These are phyloP conservation scores for Pyrrhia umbra DNA, from an alignment of 2,888 invertebrate genomes.

Conservation along the genomic window DNA sequence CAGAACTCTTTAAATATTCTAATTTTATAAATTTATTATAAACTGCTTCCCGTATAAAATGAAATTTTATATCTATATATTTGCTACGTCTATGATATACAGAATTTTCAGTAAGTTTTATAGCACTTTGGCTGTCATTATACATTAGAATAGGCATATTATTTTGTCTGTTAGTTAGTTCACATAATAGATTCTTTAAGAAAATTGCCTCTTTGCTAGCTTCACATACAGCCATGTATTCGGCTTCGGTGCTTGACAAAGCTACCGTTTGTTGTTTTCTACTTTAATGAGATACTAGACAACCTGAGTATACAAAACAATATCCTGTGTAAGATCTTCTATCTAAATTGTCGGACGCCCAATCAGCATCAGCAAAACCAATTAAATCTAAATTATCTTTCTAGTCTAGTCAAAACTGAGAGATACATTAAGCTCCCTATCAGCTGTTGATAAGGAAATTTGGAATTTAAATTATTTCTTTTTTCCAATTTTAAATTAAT, in stretches of 20 bases:
- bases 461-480: conserved; percentile 18
- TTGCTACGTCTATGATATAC: too few relatives aligned
- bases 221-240: background rate
- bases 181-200: background rate
- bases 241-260: too few relatives aligned
- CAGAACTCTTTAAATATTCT: too few relatives aligned
- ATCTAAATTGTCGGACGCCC: background rate
- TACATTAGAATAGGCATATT: too few relatives aligned
- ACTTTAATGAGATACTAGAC: background rate
- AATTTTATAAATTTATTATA: too few relatives aligned
- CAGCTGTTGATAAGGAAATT: conserved; percentile 44
- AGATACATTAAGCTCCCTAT: conserved; percentile 55
- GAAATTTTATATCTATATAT: too few relatives aligned
- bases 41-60: too few relatives aligned
- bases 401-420: too few relatives aligned
- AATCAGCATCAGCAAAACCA: background rate
- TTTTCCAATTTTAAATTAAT: conserved; percentile 43
- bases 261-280: too few relatives aligned
- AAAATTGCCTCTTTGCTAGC: background rate
- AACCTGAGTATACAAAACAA: background rate
- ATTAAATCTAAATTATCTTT: background rate
- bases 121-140: too few relatives aligned
- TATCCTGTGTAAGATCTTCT: background rate
- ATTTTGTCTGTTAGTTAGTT: background rate
- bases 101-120: too few relatives aligned